These are phyloP conservation scores for Pterocles gutturalis DNA, from an alignment of 2,113 vertebrate genomes.

Conservation along the genomic window DNA sequence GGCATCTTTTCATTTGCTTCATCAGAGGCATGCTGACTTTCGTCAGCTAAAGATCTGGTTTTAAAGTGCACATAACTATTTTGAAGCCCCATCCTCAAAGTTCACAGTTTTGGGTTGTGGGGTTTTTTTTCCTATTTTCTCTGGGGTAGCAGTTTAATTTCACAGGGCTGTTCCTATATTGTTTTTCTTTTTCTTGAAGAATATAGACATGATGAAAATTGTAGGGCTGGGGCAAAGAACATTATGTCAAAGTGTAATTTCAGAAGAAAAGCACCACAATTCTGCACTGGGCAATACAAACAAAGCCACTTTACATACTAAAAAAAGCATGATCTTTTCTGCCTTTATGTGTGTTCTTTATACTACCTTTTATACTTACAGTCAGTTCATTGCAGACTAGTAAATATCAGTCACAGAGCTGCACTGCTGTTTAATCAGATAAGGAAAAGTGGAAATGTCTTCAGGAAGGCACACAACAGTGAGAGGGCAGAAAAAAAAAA, in stretches of 20 bases:
- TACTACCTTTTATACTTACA: background rate
- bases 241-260: background rate
- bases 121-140: background rate
- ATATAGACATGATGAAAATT: background rate
- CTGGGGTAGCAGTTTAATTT: background rate
- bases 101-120: background rate
- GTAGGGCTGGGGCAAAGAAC: background rate
- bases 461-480: background rate
- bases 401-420: background rate
- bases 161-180: background rate
- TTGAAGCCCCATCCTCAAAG: background rate
- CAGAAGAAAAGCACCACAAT: background rate
- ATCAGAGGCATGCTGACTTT: background rate
- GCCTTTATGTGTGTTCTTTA: background rate
- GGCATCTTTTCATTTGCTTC: slow-evolving; percentile 17
- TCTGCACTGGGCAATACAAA: background rate
- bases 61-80: background rate
- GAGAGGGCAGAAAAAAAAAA: background rate
- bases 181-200: background rate
- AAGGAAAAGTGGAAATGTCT: background rate
- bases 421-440: background rate
- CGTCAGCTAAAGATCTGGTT: background rate
- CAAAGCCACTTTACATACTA: background rate
- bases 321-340: background rate
- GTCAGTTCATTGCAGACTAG: background rate